Percentiles rank a stretch among this genome's conserved stretches.
Conservation (phyloP, 2,113 vertebrate genomes). For the Scatophagus argus region DNA sequence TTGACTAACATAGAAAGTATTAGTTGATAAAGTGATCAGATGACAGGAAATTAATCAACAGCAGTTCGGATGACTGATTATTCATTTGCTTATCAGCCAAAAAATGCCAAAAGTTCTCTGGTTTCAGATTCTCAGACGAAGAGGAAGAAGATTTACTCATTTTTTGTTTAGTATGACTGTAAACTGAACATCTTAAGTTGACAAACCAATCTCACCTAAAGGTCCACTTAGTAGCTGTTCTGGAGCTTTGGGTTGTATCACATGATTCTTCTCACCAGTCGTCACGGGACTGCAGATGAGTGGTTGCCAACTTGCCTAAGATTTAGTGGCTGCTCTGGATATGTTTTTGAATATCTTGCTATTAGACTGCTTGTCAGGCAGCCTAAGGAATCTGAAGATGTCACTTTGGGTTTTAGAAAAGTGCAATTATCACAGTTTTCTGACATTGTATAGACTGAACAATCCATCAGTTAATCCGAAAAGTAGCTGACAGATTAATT, state of each 20-base stretch:
- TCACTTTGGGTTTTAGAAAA: neutral
- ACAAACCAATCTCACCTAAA: neutral
- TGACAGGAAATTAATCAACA: neutral
- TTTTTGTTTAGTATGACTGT: too few relatives aligned
- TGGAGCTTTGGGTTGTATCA: too few relatives aligned
- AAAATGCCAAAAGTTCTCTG: too few relatives aligned
- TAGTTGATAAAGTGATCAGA: neutral
- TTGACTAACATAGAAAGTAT: neutral
- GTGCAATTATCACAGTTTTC: neutral
- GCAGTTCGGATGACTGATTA: too few relatives aligned
- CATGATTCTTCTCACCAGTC: too few relatives aligned
- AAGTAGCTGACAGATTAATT: neutral
- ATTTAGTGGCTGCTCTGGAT: neutral
- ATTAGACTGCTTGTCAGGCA: too few relatives aligned
- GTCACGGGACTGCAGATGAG: too few relatives aligned
- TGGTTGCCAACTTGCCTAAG: too few relatives aligned
- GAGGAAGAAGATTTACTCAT: too few relatives aligned
- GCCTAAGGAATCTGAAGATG: neutral
- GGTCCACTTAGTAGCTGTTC: neutral
- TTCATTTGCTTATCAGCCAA: too few relatives aligned
- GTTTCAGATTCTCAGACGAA: too few relatives aligned
- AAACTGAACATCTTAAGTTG: too few relatives aligned
- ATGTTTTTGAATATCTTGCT: neutral
- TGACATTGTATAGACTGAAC: neutral
- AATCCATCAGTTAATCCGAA: neutral